Evolutionary conservation across 2,797 vertebrate species (phyloP).

Genomic region (Gallirallus australis): DNA sequence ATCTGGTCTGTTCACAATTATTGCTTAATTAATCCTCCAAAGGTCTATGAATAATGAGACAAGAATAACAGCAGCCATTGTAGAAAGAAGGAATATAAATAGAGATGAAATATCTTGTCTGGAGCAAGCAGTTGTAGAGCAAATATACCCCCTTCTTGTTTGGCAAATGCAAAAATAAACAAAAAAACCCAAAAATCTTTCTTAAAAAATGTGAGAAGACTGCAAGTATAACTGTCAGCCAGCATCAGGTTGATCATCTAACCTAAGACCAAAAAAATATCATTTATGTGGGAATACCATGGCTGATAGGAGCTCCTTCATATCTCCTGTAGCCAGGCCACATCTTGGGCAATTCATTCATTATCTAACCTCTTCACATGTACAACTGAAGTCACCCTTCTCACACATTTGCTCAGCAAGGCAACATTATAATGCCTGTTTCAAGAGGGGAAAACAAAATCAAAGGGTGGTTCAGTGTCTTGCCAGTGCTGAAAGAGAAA

Average conservation of each 20-base stretch:
- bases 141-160: not conserved
- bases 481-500: not conserved
- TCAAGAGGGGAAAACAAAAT: not conserved
- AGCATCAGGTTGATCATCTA: not conserved
- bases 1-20: slow-evolving; percentile 2
- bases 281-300: not conserved
- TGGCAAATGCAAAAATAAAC: not conserved
- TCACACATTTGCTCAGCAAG: not conserved
- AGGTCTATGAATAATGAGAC: not conserved
- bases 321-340: not conserved
- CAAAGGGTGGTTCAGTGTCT: not conserved
- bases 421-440: not conserved
- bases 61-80: not conserved
- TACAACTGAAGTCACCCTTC: not conserved
- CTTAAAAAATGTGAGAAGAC: not conserved
- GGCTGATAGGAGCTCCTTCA: not conserved
- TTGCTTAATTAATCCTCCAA: slow-evolving; percentile 40
- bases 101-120: not conserved
- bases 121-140: not conserved
- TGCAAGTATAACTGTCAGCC: not conserved
- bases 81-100: slow-evolving; percentile 11
- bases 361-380: not conserved
- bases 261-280: not conserved
- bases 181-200: not conserved
- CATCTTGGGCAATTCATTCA: not conserved